phyloP scores from a whole-genome alignment of 2,797 vertebrate species.

The Esox lucius region DNA sequence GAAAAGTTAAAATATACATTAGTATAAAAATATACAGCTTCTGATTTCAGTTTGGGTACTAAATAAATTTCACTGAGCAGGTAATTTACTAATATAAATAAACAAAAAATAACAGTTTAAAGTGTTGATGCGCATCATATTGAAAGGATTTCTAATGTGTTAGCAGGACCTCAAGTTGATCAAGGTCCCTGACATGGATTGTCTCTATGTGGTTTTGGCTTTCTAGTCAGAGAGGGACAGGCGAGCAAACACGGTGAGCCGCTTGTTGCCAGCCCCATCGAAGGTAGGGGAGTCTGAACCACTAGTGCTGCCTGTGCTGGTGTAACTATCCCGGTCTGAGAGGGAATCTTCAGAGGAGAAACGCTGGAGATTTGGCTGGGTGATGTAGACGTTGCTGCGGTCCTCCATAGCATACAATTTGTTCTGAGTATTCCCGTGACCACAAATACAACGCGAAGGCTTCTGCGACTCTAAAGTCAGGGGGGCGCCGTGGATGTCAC shows the following conservation, averaged over 20 bases:
- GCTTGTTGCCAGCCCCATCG: conserved; percentile 67
- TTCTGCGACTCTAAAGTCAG: conserved; percentile 66
- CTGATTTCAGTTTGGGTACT: conserved; percentile 64
- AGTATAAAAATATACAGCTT: conserved; percentile 68
- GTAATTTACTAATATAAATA: conserved; percentile 62
- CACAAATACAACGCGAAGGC: conserved; percentile 72
- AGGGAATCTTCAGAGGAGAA: conserved; percentile 83
- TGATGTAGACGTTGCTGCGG: conserved; percentile 20
- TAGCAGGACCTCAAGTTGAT: conserved; percentile 7
- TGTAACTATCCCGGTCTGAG: conserved; percentile 81
- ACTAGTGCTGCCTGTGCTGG: conserved; percentile 78
- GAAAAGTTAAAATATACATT: conserved; percentile 61
- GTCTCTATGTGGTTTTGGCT: neutral
- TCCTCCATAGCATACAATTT: conserved; percentile 52
- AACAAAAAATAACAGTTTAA: too few species aligned
- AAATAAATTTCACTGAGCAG: conserved; percentile 58
- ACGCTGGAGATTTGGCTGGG: conserved; percentile 64
- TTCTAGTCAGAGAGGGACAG: conserved; percentile 82
- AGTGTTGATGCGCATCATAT: conserved; percentile 64
- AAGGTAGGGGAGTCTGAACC: conserved; percentile 83
- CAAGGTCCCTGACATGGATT: neutral
- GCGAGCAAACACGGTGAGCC: conserved; percentile 81
- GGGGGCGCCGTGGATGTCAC: conserved; percentile 72
- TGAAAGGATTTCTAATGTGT: conserved; percentile 9
- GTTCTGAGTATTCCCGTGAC: conserved; percentile 67